Evolutionary conservation across 1,140 invertebrate genomes (phyloP), one percentile per base, ranked within the genome.

Genomic region (Hyles vespertilio): DNA sequence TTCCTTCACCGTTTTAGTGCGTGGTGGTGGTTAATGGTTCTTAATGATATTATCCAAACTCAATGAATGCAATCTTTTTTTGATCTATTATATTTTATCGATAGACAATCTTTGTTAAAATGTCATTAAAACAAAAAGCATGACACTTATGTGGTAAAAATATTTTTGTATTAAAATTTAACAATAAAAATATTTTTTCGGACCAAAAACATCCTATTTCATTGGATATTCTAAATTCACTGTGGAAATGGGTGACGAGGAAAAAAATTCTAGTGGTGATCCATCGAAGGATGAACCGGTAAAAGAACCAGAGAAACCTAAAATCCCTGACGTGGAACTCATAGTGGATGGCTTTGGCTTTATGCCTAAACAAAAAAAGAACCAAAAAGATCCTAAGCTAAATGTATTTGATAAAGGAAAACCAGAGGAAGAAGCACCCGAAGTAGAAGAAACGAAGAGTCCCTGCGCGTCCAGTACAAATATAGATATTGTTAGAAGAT

Each of bases 401-500:
- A 54, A 36, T 22, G 36, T 32, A 34, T 55, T 36, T 8, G 34
- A 32, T 11, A 57, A 59, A 50, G 49, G 11, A 1, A 52, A 52
- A 33, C 11, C 12, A 40, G 8, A 40, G 6, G 11, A 56, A 40
- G 34, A 55, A 10, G 6, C 11, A 8, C 33, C 40, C 2, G 69
- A 67, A 1, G 8, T 3, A 3, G 45, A 45, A 3, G 51, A 57
- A 2, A 7, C 32, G 1, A 63, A 64, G 8, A 84, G 77, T 57
- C 69, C 77, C 5, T 88, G 85, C 53, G 70, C 70, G 1, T 86
- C 83, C 0, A 88, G 85, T 54, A 76, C 75, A 5, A 86, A 86
- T 43, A 82, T 86, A 5, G 77, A 88, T 40, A 75, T 88, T 9
- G 89, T 92, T 5, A 79, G 85, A 63, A 81, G 91, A 57, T 92